These are phyloP conservation scores for Lamprologus tigripictilis DNA, from an alignment of 2,113 vertebrate genomes.

Conservation along the genomic window DNA sequence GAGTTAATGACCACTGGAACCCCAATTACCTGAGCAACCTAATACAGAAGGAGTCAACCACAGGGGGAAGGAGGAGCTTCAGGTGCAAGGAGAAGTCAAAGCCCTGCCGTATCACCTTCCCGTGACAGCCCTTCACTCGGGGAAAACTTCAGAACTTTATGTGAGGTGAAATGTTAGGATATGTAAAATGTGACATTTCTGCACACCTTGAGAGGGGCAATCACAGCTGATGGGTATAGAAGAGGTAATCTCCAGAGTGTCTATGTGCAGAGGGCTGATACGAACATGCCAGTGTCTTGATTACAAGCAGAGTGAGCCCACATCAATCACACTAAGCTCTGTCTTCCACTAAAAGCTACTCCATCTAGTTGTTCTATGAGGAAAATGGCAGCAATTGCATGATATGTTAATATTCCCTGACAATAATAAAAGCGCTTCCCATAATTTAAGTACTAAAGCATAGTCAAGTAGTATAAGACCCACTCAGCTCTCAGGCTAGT, in stretches of 20 bases:
- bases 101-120: not conserved
- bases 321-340: conserved; percentile 17
- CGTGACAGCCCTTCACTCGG: conserved; percentile 51
- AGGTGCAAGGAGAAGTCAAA: not conserved
- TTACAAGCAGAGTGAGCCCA: conserved; percentile 36
- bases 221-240: conserved; percentile 63
- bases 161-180: conserved; percentile 64
- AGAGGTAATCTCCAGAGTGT: conserved; percentile 46
- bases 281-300: conserved; percentile 36
- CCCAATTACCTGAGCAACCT: conserved; percentile 62
- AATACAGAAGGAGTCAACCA: conserved; percentile 25
- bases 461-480: conserved; percentile 23
- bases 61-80: conserved; percentile 22
- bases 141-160: conserved; percentile 33
- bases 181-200: conserved; percentile 76
- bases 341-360: conserved; percentile 2
- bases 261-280: conserved; percentile 27
- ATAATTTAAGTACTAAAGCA: conserved; percentile 43
- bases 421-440: conserved; percentile 37
- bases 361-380: conserved; percentile 5
- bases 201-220: conserved; percentile 55
- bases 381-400: not conserved
- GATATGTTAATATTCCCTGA: conserved; percentile 39
- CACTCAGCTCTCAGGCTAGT: conserved; percentile 7
- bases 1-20: conserved; percentile 53